Conservation (phyloP, 2,113 vertebrate species). For the Equus quagga region DNA sequence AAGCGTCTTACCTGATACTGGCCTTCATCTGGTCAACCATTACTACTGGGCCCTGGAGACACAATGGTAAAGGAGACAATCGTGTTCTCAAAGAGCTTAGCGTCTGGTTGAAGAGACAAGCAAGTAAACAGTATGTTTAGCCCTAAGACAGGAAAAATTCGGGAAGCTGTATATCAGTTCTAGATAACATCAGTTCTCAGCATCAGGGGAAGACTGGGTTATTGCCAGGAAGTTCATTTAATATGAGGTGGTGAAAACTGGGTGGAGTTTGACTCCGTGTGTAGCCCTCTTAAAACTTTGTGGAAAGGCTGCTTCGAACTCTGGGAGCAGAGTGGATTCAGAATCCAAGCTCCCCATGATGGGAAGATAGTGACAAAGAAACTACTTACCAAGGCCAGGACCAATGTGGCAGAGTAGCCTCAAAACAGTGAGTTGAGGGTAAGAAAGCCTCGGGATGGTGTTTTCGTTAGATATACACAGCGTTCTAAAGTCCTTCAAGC, state of each 20-base stretch:
- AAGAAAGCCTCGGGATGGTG: neutral
- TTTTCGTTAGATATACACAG: neutral
- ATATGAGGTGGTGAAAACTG: neutral
- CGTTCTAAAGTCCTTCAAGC: neutral
- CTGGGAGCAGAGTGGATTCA: neutral
- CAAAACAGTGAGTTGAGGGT: neutral
- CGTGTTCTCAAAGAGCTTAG: conserved; percentile 5
- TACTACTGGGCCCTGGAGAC: neutral
- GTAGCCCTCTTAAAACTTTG: neutral
- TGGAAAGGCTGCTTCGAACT: neutral
- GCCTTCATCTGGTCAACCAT: neutral
- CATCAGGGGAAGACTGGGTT: neutral
- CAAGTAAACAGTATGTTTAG: neutral
- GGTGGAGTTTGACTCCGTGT: neutral
- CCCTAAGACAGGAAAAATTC: neutral
- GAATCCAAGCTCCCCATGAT: neutral
- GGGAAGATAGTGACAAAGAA: neutral
- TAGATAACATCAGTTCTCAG: neutral
- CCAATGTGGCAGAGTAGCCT: neutral
- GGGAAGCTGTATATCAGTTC: neutral
- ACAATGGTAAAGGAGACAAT: neutral
- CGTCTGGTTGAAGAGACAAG: neutral
- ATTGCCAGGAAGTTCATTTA: neutral
- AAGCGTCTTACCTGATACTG: neutral
- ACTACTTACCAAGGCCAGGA: neutral